Evolutionary conservation across 2,797 vertebrate species (phyloP).

Genomic region (Cacajao melanocephalus): DNA sequence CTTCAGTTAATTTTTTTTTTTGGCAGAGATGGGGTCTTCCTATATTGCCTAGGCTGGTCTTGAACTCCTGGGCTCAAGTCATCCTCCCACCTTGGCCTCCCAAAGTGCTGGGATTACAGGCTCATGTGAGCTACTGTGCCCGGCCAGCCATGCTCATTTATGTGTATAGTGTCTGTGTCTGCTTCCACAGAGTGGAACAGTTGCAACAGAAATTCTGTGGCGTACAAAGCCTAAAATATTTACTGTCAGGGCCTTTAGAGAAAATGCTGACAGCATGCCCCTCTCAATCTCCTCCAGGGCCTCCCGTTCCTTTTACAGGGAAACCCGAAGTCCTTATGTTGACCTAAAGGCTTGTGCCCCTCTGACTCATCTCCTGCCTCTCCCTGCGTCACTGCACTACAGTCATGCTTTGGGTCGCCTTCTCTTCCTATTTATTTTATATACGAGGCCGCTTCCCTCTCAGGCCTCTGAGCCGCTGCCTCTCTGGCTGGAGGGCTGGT

Average conservation of each 20-base stretch:
- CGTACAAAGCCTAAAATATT: neutral
- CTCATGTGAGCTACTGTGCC: neutral
- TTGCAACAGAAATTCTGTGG: fast-evolving
- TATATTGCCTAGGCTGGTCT: neutral
- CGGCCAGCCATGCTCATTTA: neutral
- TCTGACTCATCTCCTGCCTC: neutral
- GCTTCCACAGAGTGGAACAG: neutral
- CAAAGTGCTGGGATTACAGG: neutral
- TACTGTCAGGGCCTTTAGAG: neutral
- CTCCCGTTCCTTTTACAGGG: neutral
- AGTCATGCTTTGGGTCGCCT: too few species aligned
- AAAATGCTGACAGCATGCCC: neutral
- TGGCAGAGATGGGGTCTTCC: too few species aligned
- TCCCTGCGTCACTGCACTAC: neutral
- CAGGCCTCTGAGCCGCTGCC: neutral
- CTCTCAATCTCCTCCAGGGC: neutral
- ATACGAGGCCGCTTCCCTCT: neutral
- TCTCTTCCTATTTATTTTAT: neutral
- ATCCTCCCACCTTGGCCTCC: neutral
- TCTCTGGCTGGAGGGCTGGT: neutral
- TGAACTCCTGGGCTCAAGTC: neutral
- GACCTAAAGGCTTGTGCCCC: neutral
- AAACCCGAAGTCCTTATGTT: neutral
- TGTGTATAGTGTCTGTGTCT: neutral
- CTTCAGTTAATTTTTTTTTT: neutral